A percentile compares a stretch with the other conserved stretches of the same genome.
Evolutionary conservation across 2,797 vertebrate genomes (phyloP).

Genomic region (Passerculus sandwichensis): DNA sequence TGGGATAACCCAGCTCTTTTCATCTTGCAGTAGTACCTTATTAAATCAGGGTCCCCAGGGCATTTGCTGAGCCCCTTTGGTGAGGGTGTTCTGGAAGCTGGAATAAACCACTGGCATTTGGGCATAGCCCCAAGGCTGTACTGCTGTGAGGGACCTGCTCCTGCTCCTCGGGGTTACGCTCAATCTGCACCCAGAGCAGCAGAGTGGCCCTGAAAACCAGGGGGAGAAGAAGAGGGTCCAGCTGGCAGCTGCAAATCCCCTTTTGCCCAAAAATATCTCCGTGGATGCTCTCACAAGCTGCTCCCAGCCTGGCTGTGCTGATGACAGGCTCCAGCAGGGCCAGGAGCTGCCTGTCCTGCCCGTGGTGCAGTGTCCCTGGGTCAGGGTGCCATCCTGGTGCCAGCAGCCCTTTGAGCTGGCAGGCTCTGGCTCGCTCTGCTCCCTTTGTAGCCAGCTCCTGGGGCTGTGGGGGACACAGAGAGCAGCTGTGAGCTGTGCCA

Average conservation of each 20-base stretch:
- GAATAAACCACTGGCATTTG: not conserved
- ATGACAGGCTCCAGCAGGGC: not conserved
- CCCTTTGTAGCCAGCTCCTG: not conserved
- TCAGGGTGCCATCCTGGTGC: not conserved
- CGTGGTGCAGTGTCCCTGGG: accelerated
- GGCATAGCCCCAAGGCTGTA: not conserved
- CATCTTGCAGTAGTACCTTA: not conserved
- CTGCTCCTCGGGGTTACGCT: accelerated
- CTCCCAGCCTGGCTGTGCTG: not conserved
- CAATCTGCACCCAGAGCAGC: not conserved
- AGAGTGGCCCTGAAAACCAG: not conserved
- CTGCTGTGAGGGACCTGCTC: not conserved
- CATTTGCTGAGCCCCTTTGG: not conserved
- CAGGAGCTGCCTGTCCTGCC: not conserved
- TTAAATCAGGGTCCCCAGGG: not conserved
- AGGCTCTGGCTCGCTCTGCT: not conserved
- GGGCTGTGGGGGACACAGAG: not conserved
- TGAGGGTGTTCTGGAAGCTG: not conserved
- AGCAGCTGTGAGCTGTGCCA: not conserved
- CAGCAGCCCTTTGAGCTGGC: not conserved
- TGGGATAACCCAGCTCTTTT: not conserved
- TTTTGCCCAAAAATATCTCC: not conserved
- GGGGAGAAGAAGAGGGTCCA: not conserved
- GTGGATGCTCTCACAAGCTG: not conserved
- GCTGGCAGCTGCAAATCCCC: not conserved